Evolutionary conservation across 2,113 vertebrate species (phyloP).

Genomic region (Cryptomyrus ogoouensis): DNA sequence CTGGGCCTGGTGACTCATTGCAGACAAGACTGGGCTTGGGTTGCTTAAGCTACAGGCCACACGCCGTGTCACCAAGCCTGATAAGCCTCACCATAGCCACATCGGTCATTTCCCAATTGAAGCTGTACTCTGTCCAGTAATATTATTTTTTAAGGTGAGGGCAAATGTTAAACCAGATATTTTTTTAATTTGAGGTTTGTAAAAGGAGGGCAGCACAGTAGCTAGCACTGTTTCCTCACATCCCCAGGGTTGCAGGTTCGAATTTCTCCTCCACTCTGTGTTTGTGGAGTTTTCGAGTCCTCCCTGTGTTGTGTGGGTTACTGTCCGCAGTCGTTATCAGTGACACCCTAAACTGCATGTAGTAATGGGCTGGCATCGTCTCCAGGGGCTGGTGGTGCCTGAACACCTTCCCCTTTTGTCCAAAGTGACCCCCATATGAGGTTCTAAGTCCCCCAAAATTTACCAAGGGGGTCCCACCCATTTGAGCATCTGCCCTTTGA

Average conservation of each 20-base stretch:
- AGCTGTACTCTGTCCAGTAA: not conserved
- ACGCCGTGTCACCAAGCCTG: not conserved
- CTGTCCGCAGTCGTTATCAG: not conserved
- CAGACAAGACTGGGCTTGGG: not conserved
- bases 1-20: not conserved
- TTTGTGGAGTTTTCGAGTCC: not conserved
- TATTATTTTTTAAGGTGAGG: not conserved
- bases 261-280: not conserved
- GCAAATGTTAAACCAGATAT: not conserved
- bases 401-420: not conserved
- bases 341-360: not conserved
- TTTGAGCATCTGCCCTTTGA: not conserved
- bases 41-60: not conserved
- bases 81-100: not conserved
- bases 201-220: not conserved
- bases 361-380: not conserved
- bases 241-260: not conserved
- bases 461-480: not conserved
- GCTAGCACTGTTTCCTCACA: not conserved
- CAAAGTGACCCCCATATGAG: not conserved
- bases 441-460: not conserved
- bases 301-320: not conserved
- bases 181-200: not conserved
- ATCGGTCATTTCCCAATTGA: not conserved
- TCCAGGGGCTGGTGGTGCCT: not conserved